These are phyloP conservation scores for Ganaspis brasiliensis DNA, from an alignment of 2,888 invertebrate species.

Conservation along the genomic window DNA sequence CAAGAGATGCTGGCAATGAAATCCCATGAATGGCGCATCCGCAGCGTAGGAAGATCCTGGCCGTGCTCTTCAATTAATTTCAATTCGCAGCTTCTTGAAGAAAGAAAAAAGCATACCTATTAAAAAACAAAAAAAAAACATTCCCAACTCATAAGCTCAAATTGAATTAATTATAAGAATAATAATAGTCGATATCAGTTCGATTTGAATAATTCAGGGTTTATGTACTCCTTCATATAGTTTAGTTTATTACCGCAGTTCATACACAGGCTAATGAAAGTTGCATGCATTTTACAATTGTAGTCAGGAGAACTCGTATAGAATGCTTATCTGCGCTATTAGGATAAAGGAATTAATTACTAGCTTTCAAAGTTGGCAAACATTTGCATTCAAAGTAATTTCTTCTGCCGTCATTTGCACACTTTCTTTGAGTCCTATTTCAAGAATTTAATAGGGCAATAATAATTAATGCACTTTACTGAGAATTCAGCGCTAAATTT, in stretches of 20 bases:
- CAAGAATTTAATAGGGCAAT: constrained; percentile 2
- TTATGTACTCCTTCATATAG: background rate
- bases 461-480: constrained; percentile 21
- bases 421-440: background rate
- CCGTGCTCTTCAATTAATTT: constrained; percentile 56
- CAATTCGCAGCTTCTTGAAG: constrained; percentile 47
- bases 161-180: too few relatives aligned
- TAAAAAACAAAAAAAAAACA: background rate
- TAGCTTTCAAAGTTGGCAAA: constrained; percentile 4
- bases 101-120: background rate
- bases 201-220: background rate
- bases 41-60: constrained; percentile 38
- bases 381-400: constrained; percentile 19
- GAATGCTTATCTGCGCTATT: constrained; percentile 14
- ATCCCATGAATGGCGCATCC: constrained; percentile 49
- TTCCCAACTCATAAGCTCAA: background rate
- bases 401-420: constrained; percentile 11
- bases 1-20: constrained; percentile 65
- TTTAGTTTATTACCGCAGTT: too few relatives aligned
- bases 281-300: background rate
- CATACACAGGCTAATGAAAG: background rate
- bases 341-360: constrained; percentile 23
- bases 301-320: background rate
- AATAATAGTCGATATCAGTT: background rate
- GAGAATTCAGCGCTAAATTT: background rate